A percentile compares a stretch with the other conserved stretches of the same genome.
These are phyloP conservation scores for Diplazon laetatorius DNA, from an alignment of 2,888 invertebrate species.

Conservation along the genomic window DNA sequence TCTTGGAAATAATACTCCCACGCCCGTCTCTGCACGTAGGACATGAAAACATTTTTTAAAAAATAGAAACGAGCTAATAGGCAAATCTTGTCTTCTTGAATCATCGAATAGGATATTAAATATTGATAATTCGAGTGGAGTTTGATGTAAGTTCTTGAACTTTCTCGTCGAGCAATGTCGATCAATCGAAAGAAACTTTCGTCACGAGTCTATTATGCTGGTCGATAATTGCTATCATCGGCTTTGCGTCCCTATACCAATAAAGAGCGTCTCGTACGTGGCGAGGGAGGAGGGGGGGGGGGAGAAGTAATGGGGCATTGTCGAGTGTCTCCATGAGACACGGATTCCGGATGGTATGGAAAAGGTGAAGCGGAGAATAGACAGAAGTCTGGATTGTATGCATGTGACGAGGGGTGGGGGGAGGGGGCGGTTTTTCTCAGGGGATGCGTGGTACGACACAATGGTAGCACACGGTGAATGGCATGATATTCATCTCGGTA, in stretches of 20 bases:
- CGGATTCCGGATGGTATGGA: conserved; percentile 20
- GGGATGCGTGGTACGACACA: conserved; percentile 54
- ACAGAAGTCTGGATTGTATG: conserved; percentile 5
- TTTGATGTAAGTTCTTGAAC: not conserved
- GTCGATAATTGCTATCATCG: not conserved
- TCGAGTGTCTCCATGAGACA: conserved; percentile 51
- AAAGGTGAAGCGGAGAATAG: conserved; percentile 20
- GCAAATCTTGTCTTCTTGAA: not conserved
- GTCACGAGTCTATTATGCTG: not conserved
- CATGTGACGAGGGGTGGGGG: conserved; percentile 22
- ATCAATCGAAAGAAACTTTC: not conserved
- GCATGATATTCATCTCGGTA: conserved; percentile 71
- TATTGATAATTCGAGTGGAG: conserved; percentile 1
- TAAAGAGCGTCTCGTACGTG: conserved; percentile 33
- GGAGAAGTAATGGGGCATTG: conserved; percentile 45
- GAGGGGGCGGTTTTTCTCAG: conserved; percentile 44
- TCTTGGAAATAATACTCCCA: conserved; percentile 5
- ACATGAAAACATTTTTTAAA: too few species aligned
- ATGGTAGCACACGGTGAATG: conserved; percentile 55
- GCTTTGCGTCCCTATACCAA: conserved; percentile 8
- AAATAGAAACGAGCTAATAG: conserved; percentile 21
- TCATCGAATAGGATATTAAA: not conserved
- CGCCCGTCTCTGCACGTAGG: too few species aligned
- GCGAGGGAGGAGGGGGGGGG: too few species aligned
- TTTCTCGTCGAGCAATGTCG: not conserved